phyloP scores from a whole-genome alignment of 1,140 invertebrate genomes.

The Agraylea sexmaculata region DNA sequence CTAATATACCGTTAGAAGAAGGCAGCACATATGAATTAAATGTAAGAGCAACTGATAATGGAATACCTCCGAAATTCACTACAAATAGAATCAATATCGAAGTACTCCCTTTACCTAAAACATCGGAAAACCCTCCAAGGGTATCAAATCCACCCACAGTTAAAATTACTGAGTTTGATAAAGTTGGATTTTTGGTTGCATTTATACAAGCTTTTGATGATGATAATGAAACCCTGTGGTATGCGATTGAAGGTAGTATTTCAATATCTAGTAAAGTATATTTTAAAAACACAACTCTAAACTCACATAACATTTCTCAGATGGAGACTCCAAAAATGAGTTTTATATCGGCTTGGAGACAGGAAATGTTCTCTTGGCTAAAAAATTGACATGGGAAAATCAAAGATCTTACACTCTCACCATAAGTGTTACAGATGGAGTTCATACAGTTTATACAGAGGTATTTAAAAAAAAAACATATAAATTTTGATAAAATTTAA shows the following conservation, averaged over 20 bases:
- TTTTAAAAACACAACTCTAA: constrained; percentile 3
- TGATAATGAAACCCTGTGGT: constrained; percentile 73
- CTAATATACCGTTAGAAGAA: constrained; percentile 39
- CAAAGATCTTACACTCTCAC: constrained; percentile 65
- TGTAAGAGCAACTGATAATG: constrained; percentile 53
- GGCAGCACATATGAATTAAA: constrained; percentile 56
- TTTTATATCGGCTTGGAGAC: constrained; percentile 71
- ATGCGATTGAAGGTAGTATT: constrained; percentile 62
- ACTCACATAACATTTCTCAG: too few species aligned
- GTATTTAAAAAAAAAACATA: constrained; percentile 7
- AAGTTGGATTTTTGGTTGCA: constrained; percentile 61
- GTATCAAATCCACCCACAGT: constrained; percentile 49
- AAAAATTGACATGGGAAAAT: constrained; percentile 62
- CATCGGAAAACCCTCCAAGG: constrained; percentile 50
- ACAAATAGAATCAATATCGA: constrained; percentile 56
- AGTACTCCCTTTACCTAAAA: constrained; percentile 37
- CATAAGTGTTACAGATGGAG: constrained; percentile 69
- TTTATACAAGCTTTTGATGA: constrained; percentile 63
- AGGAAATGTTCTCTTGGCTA: constrained; percentile 71
- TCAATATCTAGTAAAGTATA: neutral
- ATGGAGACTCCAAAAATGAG: constrained; percentile 60
- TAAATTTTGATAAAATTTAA: constrained; percentile 1
- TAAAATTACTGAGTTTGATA: constrained; percentile 66
- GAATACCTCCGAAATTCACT: constrained; percentile 51
- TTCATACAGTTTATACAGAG: constrained; percentile 47